These are phyloP conservation scores for Aphis gossypii DNA, from an alignment of 1,140 invertebrate species.

Conservation along the genomic window DNA sequence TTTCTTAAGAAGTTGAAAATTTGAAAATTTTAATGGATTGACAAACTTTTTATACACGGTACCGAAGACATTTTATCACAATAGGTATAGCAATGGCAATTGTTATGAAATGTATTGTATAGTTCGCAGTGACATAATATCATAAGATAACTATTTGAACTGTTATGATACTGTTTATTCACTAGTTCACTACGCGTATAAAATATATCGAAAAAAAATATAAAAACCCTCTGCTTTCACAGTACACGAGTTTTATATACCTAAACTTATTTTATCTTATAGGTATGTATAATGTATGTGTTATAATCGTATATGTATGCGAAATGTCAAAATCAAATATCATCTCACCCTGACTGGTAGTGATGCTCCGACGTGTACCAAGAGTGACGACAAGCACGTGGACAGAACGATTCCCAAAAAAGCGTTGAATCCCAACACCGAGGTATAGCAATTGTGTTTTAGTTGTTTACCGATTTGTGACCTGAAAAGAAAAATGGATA, in stretches of 20 bases:
- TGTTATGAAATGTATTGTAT: not conserved
- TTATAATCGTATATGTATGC: not conserved
- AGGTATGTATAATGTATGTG: not conserved
- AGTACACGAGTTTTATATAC: not conserved
- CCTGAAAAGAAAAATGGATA: not conserved
- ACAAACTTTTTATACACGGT: too few relatives aligned
- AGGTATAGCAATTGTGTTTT: not conserved
- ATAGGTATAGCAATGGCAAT: too few relatives aligned
- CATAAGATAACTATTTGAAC: not conserved
- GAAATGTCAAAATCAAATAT: not conserved
- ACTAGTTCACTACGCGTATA: not conserved
- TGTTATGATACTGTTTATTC: not conserved
- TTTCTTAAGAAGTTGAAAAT: too few relatives aligned
- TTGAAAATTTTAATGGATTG: too few relatives aligned
- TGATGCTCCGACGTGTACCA: not conserved
- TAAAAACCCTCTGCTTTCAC: too few relatives aligned
- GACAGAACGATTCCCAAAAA: not conserved
- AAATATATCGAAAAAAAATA: too few relatives aligned
- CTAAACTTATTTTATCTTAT: not conserved
- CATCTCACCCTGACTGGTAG: not conserved
- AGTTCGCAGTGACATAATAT: not conserved
- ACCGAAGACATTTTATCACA: not conserved
- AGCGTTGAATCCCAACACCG: constrained; percentile 22
- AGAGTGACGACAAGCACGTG: not conserved
- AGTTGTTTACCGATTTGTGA: constrained; percentile 6